Base-by-base conservation (phyloP, 2,888 invertebrate genomes). In the Drosophila eohydei region DNA sequence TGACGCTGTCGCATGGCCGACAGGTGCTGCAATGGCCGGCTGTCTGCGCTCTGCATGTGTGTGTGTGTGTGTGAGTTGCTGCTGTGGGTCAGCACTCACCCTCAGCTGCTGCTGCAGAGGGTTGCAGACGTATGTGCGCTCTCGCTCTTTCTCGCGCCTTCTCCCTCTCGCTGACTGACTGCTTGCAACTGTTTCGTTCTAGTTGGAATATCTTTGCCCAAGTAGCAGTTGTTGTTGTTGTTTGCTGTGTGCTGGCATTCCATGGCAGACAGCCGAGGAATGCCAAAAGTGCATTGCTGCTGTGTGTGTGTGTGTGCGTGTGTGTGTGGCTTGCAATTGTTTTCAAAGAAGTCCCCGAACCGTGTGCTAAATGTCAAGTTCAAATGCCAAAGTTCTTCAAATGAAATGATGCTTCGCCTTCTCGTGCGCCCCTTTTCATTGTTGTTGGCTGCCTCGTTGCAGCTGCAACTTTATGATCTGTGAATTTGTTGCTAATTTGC, bases 351-450 rank as follows among this genome's bases (percentile, higher is more conserved):
- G 89, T 88, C 80, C 72, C 87, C 81, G 80, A 78, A 78, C 75
- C 89, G 83, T 83, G 89, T 87, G 86, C 79, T 83, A 88, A 88
- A 90, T 90, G 88, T 88, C 88, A 88, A 88, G 88, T 88, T 88
- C 88, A 88, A 88, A 90, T 90, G 88, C 79, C 85, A 88, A 88
- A 88, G 90, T 89, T 89, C 84, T 81, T 84, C 84, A 89, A 83
- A 88, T 77, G 78, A 88, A 88, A 85, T 89, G 88, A 88, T 89
- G 88, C 88, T 85, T 66, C 65, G 11, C 54, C 62, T 46, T 40
- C 43, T 30, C 46, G 12, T 34, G 44, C 21, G 21, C 51, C 26
- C 38, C 51, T 0, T 36, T 52, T 14, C 52, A 21, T 55, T 69
- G 56, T 48, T 74, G 52, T 43, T 68, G 55, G 30, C 55, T 48